Conservation (phyloP, 1,140 invertebrate genomes). For the Lepidurus couesii region DNA sequence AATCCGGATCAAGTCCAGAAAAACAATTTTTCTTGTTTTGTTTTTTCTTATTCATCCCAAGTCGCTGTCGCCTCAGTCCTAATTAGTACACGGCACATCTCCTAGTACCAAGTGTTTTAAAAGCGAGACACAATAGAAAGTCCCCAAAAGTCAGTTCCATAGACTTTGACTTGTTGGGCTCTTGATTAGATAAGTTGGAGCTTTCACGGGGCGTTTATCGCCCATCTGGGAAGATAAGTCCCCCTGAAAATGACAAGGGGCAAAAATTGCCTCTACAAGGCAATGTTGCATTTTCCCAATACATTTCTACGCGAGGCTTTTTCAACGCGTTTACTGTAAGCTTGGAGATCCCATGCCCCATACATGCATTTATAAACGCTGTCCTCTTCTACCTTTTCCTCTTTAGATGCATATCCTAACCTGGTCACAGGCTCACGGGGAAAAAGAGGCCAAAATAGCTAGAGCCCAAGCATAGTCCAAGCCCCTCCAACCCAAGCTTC, state of each 20-base stretch:
- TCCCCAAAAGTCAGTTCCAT: neutral
- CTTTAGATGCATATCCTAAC: constrained; percentile 12
- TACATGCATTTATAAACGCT: neutral
- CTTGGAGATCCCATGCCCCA: neutral
- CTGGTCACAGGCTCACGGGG: constrained; percentile 20
- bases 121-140: neutral
- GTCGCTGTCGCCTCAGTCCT: neutral
- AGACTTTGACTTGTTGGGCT: neutral
- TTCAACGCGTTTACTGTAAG: neutral
- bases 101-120: neutral
- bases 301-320: neutral
- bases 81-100: neutral
- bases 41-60: too few species aligned
- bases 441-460: constrained; percentile 14
- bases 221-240: neutral
- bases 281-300: neutral
- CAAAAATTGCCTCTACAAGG: neutral
- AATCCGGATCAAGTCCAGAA: too few species aligned
- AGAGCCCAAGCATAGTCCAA: neutral
- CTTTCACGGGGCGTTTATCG: neutral
- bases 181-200: neutral
- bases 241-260: neutral
- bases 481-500: constrained; percentile 13
- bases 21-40: too few species aligned
- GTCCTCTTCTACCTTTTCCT: neutral